phyloP scores from a whole-genome alignment of 2,797 vertebrate species.

The Mus caroli region DNA sequence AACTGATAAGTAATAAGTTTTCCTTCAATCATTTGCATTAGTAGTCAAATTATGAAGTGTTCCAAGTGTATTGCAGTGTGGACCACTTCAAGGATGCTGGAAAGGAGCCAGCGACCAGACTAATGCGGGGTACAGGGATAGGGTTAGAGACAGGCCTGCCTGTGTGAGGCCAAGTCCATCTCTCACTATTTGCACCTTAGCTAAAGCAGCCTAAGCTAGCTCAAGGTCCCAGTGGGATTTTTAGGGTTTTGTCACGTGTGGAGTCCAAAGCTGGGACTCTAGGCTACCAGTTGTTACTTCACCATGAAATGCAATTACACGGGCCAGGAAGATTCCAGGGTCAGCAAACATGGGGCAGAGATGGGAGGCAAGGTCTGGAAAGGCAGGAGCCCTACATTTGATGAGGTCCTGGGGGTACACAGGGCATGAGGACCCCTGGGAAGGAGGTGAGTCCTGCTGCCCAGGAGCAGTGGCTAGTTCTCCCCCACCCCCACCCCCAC shows the following conservation, averaged over 20 bases:
- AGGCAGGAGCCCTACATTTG: background rate
- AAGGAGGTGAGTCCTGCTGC: background rate
- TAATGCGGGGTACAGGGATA: accelerated
- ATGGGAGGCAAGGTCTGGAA: background rate
- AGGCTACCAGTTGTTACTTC: background rate
- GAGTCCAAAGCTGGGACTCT: accelerated
- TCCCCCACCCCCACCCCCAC: accelerated
- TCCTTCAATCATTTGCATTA: background rate
- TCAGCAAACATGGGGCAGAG: background rate
- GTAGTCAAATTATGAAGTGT: background rate
- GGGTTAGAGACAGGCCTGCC: background rate
- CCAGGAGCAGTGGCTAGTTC: accelerated
- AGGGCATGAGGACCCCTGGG: accelerated
- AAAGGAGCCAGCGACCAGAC: background rate
- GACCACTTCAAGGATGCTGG: background rate
- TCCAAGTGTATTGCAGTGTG: accelerated
- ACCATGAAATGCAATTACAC: background rate
- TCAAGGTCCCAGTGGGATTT: too few species aligned
- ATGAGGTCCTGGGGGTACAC: background rate
- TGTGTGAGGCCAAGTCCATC: background rate
- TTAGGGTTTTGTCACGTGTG: background rate
- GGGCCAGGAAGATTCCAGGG: accelerated
- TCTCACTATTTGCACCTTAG: accelerated
- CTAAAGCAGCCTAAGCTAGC: accelerated
- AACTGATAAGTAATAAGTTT: background rate